Conservation (phyloP, 35 echinoderm and acorn worm genomes). For the Hemicentrotus pulcherrimus region DNA sequence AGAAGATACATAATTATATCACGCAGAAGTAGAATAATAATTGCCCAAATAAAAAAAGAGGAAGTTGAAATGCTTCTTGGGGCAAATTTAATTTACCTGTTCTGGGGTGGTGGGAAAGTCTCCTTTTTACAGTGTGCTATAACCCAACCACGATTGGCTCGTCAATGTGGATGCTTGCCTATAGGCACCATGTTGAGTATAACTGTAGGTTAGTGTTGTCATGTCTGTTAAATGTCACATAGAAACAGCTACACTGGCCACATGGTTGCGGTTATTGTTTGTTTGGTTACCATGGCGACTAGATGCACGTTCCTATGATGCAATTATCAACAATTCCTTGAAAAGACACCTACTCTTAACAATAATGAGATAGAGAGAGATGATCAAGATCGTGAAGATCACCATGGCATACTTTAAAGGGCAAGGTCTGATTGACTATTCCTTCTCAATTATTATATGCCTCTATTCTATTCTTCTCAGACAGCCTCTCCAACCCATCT, state of each 20-base stretch:
- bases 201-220: neutral
- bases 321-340: slow-evolving; percentile 19
- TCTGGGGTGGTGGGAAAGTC: too few relatives aligned
- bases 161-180: neutral
- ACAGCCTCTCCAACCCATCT: neutral
- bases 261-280: neutral
- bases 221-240: neutral
- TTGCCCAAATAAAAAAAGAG: too few relatives aligned
- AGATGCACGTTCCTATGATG: neutral
- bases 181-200: neutral
- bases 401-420: neutral
- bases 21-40: too few relatives aligned
- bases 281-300: neutral
- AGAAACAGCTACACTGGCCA: slow-evolving; percentile 8
- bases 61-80: too few relatives aligned
- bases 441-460: neutral
- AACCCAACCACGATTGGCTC: neutral
- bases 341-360: neutral
- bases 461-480: neutral
- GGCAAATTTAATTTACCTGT: too few relatives aligned
- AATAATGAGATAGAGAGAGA: neutral
- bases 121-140: neutral
- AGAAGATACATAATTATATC: too few relatives aligned
- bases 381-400: neutral
- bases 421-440: slow-evolving; percentile 2